A percentile compares a stretch with the other conserved stretches of the same genome.
phyloP scores from a whole-genome alignment of 1,140 invertebrate genomes.

The Trichonephila clavipes region DNA sequence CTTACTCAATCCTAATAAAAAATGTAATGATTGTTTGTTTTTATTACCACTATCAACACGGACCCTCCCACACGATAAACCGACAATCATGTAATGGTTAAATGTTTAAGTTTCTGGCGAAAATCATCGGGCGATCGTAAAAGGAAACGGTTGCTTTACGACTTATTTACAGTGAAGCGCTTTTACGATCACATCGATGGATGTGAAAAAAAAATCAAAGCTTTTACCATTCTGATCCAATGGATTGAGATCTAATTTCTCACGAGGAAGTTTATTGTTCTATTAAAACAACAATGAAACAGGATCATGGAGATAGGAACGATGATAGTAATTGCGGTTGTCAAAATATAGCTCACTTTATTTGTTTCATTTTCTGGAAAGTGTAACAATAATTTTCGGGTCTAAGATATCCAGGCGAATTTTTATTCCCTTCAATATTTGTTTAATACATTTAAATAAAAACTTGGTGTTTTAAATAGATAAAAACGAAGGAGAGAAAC shows the following conservation, averaged over 20 bases:
- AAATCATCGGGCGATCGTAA: not conserved
- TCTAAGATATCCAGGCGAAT: not conserved
- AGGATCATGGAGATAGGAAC: not conserved
- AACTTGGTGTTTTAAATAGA: no score
- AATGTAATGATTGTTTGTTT: no score
- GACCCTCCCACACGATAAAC: no score
- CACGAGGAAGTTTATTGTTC: not conserved
- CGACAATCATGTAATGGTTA: not conserved
- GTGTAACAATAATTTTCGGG: not conserved
- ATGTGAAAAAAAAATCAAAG: not conserved
- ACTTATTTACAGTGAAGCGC: slow-evolving; percentile 31
- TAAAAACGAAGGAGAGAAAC: no score
- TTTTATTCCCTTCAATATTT: no score
- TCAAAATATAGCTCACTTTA: not conserved
- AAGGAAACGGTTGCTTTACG: not conserved
- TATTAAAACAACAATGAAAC: slow-evolving; percentile 3
- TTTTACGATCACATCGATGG: not conserved
- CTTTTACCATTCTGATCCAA: not conserved
- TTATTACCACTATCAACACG: no score
- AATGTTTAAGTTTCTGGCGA: not conserved
- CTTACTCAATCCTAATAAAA: no score
- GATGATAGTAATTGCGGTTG: not conserved
- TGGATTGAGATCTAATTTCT: slow-evolving; percentile 36
- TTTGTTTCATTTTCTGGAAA: not conserved
- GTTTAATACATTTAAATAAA: no score